Conservation (phyloP, 2,797 vertebrate species). For the Liparis tanakae region DNA sequence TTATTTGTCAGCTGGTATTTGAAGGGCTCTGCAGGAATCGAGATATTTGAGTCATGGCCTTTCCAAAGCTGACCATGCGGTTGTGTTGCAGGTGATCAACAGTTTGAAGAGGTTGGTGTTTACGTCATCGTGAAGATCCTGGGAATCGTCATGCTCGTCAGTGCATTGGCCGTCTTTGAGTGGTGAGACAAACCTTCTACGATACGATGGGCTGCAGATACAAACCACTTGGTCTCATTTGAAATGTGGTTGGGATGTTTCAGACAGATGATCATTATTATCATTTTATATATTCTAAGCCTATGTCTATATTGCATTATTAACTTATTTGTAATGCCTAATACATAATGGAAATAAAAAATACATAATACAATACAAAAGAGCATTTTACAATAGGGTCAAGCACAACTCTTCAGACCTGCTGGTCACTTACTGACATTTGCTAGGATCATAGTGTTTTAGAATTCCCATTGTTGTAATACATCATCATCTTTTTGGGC, state of each 20-base stretch:
- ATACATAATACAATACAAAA: too few species aligned
- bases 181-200: slow-evolving; percentile 20
- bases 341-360: too few species aligned
- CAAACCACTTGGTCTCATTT: not conserved
- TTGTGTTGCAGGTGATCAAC: slow-evolving; percentile 16
- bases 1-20: slow-evolving; percentile 15
- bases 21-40: not conserved
- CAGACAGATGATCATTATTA: not conserved
- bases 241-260: too few species aligned
- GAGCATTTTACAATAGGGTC: not conserved
- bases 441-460: too few species aligned
- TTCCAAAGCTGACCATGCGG: not conserved
- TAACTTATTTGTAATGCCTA: too few species aligned
- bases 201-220: not conserved
- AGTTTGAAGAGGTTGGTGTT: not conserved
- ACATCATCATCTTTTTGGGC: not conserved
- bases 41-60: not conserved
- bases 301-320: slow-evolving; percentile 73
- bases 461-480: too few species aligned
- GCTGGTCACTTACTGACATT: too few species aligned
- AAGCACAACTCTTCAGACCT: too few species aligned
- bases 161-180: slow-evolving; percentile 15
- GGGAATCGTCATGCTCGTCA: slow-evolving; percentile 11
- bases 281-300: slow-evolving; percentile 90
- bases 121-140: slow-evolving; percentile 1